A percentile compares a stretch with the other conserved stretches of the same genome.
Evolutionary conservation across 2,113 vertebrate genomes (phyloP).

Genomic region (Noturus placidus): DNA sequence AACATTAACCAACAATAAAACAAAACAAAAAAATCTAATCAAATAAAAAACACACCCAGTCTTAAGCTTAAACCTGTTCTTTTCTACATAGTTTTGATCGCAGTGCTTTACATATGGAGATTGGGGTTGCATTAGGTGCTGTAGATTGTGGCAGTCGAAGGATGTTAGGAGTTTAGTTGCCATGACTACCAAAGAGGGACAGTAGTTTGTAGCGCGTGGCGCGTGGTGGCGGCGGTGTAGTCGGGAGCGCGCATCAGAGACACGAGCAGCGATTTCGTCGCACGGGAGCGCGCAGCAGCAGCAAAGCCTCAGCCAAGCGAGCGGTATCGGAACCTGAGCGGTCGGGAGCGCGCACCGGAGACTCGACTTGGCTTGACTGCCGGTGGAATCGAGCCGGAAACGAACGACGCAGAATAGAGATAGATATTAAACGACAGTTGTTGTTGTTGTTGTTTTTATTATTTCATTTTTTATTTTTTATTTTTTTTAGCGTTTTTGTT

Average conservation of each 20-base stretch:
- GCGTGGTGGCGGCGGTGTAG: conserved; percentile 32
- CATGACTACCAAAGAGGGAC: conserved; percentile 49
- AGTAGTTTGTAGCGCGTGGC: conserved; percentile 29
- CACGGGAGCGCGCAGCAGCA: conserved; percentile 14
- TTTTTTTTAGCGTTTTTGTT: neutral
- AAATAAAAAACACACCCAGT: too few relatives aligned
- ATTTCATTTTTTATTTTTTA: too few relatives aligned
- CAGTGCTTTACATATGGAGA: neutral
- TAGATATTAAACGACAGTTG: neutral
- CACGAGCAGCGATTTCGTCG: conserved; percentile 16
- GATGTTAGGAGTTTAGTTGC: conserved; percentile 56
- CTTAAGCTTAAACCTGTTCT: neutral
- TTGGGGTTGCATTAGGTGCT: neutral
- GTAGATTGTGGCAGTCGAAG: conserved; percentile 16
- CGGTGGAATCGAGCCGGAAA: conserved; percentile 34
- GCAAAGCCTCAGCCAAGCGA: neutral
- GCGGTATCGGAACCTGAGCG: conserved; percentile 19
- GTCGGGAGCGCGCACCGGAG: conserved; percentile 29
- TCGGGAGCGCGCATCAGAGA: conserved; percentile 31
- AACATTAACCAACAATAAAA: neutral
- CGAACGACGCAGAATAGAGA: neutral
- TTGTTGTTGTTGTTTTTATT: neutral
- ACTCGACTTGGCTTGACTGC: conserved; percentile 13
- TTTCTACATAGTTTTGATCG: neutral
- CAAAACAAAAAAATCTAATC: too few relatives aligned